These are phyloP conservation scores for Hirtodrosophila trivittata DNA, from an alignment of 2,888 invertebrate species.

Conservation along the genomic window DNA sequence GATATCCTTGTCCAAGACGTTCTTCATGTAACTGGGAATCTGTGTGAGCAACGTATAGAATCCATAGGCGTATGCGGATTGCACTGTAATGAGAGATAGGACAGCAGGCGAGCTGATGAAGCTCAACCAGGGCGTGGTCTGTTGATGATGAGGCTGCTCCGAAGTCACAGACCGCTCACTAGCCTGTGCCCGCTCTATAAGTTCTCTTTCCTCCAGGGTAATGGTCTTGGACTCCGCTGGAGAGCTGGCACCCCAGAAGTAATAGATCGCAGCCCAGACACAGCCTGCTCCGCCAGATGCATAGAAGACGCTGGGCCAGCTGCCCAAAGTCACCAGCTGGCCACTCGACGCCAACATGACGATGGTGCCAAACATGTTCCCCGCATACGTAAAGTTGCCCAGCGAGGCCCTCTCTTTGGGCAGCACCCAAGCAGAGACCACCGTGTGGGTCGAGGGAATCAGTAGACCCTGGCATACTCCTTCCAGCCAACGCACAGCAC, in stretches of 20 bases:
- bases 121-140: constrained; percentile 86
- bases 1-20: constrained; percentile 89
- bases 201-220: constrained; percentile 86
- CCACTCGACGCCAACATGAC: constrained; percentile 89
- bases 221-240: constrained; percentile 87
- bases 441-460: constrained; percentile 89
- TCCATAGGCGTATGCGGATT: constrained; percentile 87
- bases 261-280: constrained; percentile 85
- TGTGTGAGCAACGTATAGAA: constrained; percentile 89
- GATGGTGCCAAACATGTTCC: constrained; percentile 88
- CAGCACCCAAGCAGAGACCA: constrained; percentile 90
- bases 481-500: constrained; percentile 87
- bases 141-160: constrained; percentile 71
- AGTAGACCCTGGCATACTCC: constrained; percentile 90
- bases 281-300: constrained; percentile 85
- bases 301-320: constrained; percentile 89
- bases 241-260: constrained; percentile 86
- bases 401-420: constrained; percentile 86
- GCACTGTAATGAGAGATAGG: constrained; percentile 86
- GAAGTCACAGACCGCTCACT: constrained; percentile 42
- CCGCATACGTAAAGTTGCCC: constrained; percentile 86
- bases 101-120: constrained; percentile 87
- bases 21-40: constrained; percentile 89
- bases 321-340: constrained; percentile 86
- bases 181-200: constrained; percentile 86